Evolutionary conservation across 2,113 vertebrate species (phyloP).

Genomic region (Neogobius melanostomus): DNA sequence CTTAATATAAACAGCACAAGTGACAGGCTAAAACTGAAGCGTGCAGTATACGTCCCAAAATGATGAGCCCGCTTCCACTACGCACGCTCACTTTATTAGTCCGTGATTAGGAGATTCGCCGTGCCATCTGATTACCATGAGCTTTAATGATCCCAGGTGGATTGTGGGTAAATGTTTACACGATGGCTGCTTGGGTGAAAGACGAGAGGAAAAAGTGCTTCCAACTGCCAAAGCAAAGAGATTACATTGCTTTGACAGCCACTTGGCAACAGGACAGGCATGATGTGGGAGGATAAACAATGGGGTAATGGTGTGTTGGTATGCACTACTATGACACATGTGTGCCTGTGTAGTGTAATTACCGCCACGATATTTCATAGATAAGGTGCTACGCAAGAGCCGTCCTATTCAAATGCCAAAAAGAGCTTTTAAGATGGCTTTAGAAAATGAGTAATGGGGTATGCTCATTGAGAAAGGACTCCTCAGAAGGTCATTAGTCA

Average conservation of each 20-base stretch:
- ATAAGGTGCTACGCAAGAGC: conserved; percentile 42
- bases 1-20: conserved; percentile 46
- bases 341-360: conserved; percentile 34
- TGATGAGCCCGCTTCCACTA: conserved; percentile 20
- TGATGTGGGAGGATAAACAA: conserved; percentile 62
- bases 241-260: conserved; percentile 44
- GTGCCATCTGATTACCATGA: conserved; percentile 68
- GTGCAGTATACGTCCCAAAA: conserved; percentile 21
- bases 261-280: conserved; percentile 28
- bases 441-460: conserved; percentile 55
- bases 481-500: conserved; percentile 57
- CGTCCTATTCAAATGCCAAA: conserved; percentile 47
- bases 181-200: conserved; percentile 41
- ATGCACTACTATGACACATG: conserved; percentile 40
- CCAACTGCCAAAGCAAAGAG: conserved; percentile 32
- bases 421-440: conserved; percentile 36
- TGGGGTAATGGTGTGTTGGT: conserved; percentile 48
- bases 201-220: conserved; percentile 31
- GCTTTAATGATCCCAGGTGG: conserved; percentile 73
- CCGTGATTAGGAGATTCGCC: conserved; percentile 60
- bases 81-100: conserved; percentile 52
- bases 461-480: conserved; percentile 43
- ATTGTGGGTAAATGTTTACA: conserved; percentile 65
- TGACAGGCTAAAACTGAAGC: conserved; percentile 24
- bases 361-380: conserved; percentile 39